Base-by-base conservation (phyloP, 2,113 vertebrate species). In the Caloenas nicobarica region DNA sequence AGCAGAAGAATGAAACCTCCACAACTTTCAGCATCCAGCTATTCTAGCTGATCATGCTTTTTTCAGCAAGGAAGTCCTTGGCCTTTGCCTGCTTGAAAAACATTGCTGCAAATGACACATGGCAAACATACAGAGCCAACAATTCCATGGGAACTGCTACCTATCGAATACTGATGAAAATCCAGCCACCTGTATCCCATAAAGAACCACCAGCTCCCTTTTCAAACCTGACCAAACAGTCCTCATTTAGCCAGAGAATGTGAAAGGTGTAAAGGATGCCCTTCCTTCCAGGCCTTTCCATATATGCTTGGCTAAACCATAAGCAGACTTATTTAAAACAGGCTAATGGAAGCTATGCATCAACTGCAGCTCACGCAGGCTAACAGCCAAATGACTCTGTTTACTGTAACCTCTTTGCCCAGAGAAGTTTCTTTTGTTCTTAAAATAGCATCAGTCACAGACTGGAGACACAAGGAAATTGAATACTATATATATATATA, bases 381-480 rank as follows among this genome's bases (percentile, higher is more conserved):
- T 64, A 95, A 82, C 57, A 89, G 78, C 57, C 81, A 89, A 95
- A 89, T 85, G 14, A 72, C 73, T 86, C 69, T 92, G 62, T 82
- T 94, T 88, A 72, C 54, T 77, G 56, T 48, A 86, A 79, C 53
- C 89, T 86, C 80, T 61, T 23, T 29, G 48, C 69, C 80, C 88
- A 92, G 33, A 81, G 60, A 96, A 93, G 56, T 81, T 86, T 71
- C 68, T 86, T 94, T 78, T 90, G 31, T 78, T 93, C 86, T 86
- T 93, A 86, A 91, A 96, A 90, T 57, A 86, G 42, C 23, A 57
- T 78, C 53, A 51, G 26, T 60, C 69, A 86, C 60, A 79, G 60
- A 86, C 40, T 26, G 16, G 56, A 72, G 79, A 90, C 34, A 70
- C 16, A 19, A 83, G 64, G 64, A 96, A 94, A 90, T 3, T 44